These are phyloP conservation scores for Centropus bengalensis DNA, from an alignment of 2,113 vertebrate genomes.

Conservation along the genomic window DNA sequence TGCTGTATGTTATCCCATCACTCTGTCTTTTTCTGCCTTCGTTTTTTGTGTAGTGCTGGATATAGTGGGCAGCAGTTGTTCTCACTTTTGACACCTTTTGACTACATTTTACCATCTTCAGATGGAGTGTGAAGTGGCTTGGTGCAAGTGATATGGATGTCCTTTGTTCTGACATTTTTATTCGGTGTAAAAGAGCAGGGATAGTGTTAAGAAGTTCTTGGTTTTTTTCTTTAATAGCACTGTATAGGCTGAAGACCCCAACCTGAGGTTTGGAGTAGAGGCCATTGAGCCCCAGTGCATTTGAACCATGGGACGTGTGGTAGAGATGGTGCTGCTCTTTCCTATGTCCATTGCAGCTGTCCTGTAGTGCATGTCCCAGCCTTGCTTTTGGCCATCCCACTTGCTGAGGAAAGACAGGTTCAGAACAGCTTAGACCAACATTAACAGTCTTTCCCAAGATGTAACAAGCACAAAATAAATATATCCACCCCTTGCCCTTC, in stretches of 20 bases:
- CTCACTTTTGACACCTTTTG: not conserved
- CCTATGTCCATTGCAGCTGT: not conserved
- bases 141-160: not conserved
- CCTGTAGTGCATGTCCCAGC: not conserved
- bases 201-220: not conserved
- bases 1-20: not conserved
- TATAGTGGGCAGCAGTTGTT: not conserved
- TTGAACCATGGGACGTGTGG: rapidly evolving
- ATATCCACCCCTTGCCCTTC: not conserved
- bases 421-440: rapidly evolving
- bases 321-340: not conserved
- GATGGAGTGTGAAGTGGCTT: not conserved
- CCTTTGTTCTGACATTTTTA: not conserved
- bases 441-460: not conserved
- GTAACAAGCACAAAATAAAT: not conserved
- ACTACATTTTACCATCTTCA: not conserved
- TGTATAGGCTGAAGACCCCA: not conserved
- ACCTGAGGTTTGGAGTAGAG: not conserved
- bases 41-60: not conserved
- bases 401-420: not conserved
- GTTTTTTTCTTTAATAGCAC: not conserved
- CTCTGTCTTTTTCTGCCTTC: not conserved
- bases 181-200: not conserved
- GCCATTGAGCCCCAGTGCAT: not conserved
- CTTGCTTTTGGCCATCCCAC: not conserved